Conservation (phyloP, 1,140 invertebrate genomes). For the Drosophila subpulchrella region DNA sequence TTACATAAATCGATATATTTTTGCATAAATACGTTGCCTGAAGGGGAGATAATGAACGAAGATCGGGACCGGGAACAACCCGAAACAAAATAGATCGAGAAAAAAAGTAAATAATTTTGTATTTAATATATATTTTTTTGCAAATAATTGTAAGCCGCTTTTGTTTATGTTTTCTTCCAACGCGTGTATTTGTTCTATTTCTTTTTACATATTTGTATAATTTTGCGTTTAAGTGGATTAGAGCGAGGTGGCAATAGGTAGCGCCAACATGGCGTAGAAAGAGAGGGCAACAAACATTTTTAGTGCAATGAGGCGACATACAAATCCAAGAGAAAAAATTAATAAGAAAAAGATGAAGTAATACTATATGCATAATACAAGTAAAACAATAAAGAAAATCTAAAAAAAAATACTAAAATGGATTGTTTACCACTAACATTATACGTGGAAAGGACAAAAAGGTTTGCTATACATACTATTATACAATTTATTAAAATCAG, state of each 20-base stretch:
- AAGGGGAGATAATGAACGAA: neutral
- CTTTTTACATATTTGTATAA: constrained; percentile 46
- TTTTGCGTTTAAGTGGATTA: constrained; percentile 45
- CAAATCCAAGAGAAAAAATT: constrained; percentile 19
- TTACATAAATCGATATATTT: constrained; percentile 43
- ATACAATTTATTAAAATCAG: neutral
- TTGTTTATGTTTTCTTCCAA: constrained; percentile 56
- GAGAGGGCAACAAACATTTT: constrained; percentile 46
- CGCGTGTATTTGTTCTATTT: constrained; percentile 37
- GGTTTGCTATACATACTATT: neutral
- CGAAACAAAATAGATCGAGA: constrained; percentile 19
- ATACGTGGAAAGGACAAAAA: neutral
- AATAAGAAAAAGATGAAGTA: constrained; percentile 25
- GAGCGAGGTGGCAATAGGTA: constrained; percentile 43
- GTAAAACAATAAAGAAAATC: constrained; percentile 53
- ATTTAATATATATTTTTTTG: constrained; percentile 42
- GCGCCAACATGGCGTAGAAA: constrained; percentile 30
- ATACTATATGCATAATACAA: constrained; percentile 48
- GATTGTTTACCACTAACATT: neutral
- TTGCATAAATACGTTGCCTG: constrained; percentile 33
- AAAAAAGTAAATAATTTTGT: constrained; percentile 19
- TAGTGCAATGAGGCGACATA: constrained; percentile 70
- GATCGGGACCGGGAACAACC: constrained; percentile 11
- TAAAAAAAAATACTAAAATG: constrained; percentile 17
- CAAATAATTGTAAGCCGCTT: constrained; percentile 55